phyloP scores from a whole-genome alignment of 2,888 invertebrate species.

The Meta bourneti region DNA sequence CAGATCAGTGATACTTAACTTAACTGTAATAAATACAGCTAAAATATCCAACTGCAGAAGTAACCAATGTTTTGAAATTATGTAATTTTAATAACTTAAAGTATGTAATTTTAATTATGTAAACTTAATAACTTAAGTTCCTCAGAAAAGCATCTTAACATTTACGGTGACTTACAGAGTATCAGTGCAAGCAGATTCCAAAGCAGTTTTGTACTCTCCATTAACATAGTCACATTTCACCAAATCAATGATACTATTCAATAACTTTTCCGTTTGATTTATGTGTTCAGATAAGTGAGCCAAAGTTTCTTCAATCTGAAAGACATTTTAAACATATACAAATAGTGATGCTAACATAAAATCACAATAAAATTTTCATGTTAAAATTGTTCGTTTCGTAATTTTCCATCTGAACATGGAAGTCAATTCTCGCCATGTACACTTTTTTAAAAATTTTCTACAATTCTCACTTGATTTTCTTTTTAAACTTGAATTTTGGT shows the following conservation, averaged over 20 bases:
- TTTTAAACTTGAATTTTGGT: too few relatives aligned
- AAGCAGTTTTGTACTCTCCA: slow-evolving; percentile 89
- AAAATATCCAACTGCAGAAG: too few relatives aligned
- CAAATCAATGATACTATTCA: slow-evolving; percentile 84
- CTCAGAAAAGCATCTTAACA: too few relatives aligned
- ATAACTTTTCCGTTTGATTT: slow-evolving; percentile 86
- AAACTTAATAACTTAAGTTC: too few relatives aligned
- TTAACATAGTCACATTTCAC: slow-evolving; percentile 92
- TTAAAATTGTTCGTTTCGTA: neutral
- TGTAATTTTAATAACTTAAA: neutral
- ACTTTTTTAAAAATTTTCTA: too few relatives aligned
- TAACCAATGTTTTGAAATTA: neutral
- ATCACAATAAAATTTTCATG: neutral
- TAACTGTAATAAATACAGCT: too few relatives aligned
- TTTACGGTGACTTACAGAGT: slow-evolving; percentile 86
- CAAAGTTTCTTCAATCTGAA: slow-evolving; percentile 86
- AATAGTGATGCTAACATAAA: neutral
- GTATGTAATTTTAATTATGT: too few relatives aligned
- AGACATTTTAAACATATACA: neutral
- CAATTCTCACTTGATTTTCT: too few relatives aligned
- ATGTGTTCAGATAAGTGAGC: slow-evolving; percentile 89
- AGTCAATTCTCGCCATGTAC: too few relatives aligned
- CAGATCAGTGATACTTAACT: too few relatives aligned
- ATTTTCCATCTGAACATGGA: too few relatives aligned
- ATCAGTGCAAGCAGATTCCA: slow-evolving; percentile 90